Percentiles rank a stretch among this genome's conserved stretches.
Evolutionary conservation across 2,113 vertebrate genomes (phyloP).

Genomic region (Phyllostomus discolor): DNA sequence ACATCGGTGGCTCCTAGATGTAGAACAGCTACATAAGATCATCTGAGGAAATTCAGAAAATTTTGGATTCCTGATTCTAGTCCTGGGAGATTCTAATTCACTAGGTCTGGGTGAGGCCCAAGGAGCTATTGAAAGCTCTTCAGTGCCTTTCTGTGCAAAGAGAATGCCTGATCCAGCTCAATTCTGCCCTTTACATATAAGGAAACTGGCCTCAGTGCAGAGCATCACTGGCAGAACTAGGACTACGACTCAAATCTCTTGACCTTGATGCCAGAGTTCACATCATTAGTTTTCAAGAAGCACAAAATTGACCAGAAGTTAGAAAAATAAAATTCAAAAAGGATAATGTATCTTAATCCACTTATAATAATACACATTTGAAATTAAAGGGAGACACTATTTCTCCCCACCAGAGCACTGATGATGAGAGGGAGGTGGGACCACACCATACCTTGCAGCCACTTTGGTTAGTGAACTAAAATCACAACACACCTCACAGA

Average conservation of each 20-base stretch:
- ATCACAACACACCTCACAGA: background rate
- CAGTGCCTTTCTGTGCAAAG: background rate
- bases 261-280: background rate
- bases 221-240: background rate
- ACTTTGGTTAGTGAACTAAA: background rate
- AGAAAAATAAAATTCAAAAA: background rate
- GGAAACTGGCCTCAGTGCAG: background rate
- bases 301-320: background rate
- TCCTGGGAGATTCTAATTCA: background rate
- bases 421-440: background rate
- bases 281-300: background rate
- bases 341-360: background rate
- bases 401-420: background rate
- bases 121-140: background rate
- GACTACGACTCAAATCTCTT: background rate
- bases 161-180: background rate
- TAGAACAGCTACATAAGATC: background rate
- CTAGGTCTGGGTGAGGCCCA: background rate
- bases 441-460: accelerated
- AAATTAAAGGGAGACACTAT: background rate
- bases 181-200: background rate
- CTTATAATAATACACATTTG: background rate
- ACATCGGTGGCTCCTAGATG: background rate
- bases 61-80: background rate
- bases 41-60: background rate